These are phyloP conservation scores for Pristionchus japonicus DNA, from an alignment of 2,888 invertebrate genomes.

Conservation along the genomic window DNA sequence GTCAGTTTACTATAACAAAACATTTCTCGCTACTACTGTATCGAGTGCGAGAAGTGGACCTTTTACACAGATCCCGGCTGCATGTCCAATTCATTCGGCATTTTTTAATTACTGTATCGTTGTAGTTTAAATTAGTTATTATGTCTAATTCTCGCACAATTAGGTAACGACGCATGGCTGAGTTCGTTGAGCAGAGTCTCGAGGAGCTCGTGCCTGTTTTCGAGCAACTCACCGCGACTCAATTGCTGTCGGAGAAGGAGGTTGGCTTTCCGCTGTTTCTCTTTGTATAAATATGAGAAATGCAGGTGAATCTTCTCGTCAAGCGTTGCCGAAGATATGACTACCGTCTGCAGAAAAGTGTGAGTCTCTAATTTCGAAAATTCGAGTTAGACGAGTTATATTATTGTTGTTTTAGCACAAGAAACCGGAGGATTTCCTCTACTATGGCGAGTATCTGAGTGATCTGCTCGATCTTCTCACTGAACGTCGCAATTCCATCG, in stretches of 20 bases:
- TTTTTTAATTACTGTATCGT: no score
- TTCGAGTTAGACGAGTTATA: no score
- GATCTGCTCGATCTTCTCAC: constrained; percentile 17
- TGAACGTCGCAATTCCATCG: constrained; percentile 13
- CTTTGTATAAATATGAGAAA: background rate
- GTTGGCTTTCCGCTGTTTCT: background rate
- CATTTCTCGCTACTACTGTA: no score
- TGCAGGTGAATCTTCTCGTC: constrained; percentile 7
- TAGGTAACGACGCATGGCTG: constrained; percentile 30
- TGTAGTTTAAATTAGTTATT: background rate
- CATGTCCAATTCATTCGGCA: no score
- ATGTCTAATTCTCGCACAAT: background rate
- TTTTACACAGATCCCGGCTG: no score
- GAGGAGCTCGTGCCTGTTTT: constrained; percentile 45
- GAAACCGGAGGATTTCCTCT: constrained; percentile 36
- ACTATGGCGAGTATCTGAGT: constrained; percentile 29
- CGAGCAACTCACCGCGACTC: constrained; percentile 39
- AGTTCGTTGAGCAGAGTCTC: constrained; percentile 45
- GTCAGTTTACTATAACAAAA: no score
- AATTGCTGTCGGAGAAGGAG: constrained; percentile 40
- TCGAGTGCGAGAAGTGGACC: no score
- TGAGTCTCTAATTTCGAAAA: background rate
- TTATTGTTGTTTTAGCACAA: constrained; percentile 22
- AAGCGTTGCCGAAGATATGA: constrained; percentile 38
- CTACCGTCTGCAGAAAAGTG: constrained; percentile 37